A percentile compares a stretch with the other conserved stretches of the same genome.
phyloP scores from a whole-genome alignment of 1,140 invertebrate species.

The Battus philenor region DNA sequence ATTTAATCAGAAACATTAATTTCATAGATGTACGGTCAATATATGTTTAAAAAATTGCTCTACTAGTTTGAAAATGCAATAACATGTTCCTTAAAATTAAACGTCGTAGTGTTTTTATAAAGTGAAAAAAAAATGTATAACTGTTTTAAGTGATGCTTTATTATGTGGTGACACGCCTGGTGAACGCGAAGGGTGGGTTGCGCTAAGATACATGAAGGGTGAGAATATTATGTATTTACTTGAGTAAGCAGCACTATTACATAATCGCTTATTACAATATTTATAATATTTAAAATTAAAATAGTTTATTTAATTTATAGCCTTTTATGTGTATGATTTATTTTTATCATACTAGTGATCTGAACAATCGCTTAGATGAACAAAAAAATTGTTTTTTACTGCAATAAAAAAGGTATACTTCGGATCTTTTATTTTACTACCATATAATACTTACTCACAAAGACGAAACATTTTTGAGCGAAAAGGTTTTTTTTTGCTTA shows the following conservation, averaged over 20 bases:
- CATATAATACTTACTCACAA: too few species aligned
- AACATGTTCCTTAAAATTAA: too few species aligned
- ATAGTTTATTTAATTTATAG: background rate
- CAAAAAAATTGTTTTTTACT: too few species aligned
- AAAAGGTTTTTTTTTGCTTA: too few species aligned
- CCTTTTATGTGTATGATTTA: background rate
- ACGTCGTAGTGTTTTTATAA: slow-evolving; percentile 21
- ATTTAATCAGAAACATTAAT: too few species aligned
- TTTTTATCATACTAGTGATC: too few species aligned
- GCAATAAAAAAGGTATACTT: too few species aligned
- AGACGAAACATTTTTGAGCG: too few species aligned
- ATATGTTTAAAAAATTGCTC: background rate
- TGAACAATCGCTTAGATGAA: too few species aligned
- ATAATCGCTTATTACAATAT: background rate
- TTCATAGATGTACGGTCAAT: background rate
- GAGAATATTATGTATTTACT: slow-evolving; percentile 27
- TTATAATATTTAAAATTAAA: background rate
- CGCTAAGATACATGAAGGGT: slow-evolving; percentile 62
- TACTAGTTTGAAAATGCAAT: too few species aligned
- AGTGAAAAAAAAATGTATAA: slow-evolving; percentile 26
- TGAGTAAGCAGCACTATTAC: background rate
- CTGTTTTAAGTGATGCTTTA: slow-evolving; percentile 24
- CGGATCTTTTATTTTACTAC: too few species aligned
- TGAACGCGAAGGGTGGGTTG: slow-evolving; percentile 28
- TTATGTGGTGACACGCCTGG: slow-evolving; percentile 32